Base-by-base conservation (phyloP, 1,140 invertebrate genomes). In the Zaprionus tsacasi region DNA sequence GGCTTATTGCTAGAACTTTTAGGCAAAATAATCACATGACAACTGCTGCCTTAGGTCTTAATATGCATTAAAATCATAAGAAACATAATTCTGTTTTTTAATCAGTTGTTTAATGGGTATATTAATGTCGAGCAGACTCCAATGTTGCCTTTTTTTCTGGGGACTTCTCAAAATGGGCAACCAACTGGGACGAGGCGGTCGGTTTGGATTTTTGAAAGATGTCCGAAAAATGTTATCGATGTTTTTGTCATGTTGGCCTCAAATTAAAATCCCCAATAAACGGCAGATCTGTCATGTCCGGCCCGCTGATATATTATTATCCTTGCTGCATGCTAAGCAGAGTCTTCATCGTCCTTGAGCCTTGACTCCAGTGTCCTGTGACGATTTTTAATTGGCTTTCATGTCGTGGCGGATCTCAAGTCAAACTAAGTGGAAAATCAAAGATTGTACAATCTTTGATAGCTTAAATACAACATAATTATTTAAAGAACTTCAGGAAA, bases 241-340 rank as follows among this genome's bases (percentile, higher is more conserved):
- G 85, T 88, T 88, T 88, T 88, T 88, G 83, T 88, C 83, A 88
- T 88, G 83, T 88, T 88, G 83, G 71, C 64, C 74, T 89, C 85
- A 88, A 88, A 89, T 88, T 89, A 88, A 88, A 87, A 89, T 87
- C 80, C 85, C 74, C 73, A 78, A 89, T 81, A 83, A 78, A 87
- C 76, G 73, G 57, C 55, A 58, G 68, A 89, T 65, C 85, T 88
- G 83, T 85, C 85, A 85, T 71, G 70, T 81, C 79, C 68, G 74
- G 58, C 57, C 65, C 85, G 72, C 69, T 85, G 81, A 85, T 89
- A 88, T 78, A 90, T 88, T 89, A 81, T 89, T 78, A 77, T 85
- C 69, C 85, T 76, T 40, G 38, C 27, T 15, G 78, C 82, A 79
- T 79, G 77, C 79, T 81, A 85, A 88, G 80, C 79, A 79, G 69